Base-by-base conservation (phyloP, 2,113 vertebrate species). In the Oxyura jamaicensis region DNA sequence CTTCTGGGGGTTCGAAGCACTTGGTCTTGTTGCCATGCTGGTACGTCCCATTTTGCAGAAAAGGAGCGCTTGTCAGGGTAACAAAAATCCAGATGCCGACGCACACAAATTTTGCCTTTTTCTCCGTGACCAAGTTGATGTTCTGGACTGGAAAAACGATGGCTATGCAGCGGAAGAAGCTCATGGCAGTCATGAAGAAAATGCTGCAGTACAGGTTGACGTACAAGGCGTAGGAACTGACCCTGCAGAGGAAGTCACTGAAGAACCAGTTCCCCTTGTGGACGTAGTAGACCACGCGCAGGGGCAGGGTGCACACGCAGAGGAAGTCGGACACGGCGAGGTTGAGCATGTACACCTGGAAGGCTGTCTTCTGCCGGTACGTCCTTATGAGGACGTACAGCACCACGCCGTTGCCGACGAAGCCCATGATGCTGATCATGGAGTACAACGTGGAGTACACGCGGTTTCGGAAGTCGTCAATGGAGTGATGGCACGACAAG, bases 151-250 rank as follows among this genome's bases (percentile, higher is more conserved):
- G 99, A 83, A 98, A 99, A 41, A 99, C 99, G 4, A 99, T 99
- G 91, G 99, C 99, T 33, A 99, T 77, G 92, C 99, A 99, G 6
- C 99, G 98, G 5, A 99, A 99, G 96, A 99, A 97, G 42, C 99
- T 99, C 99, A 99, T 99, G 15, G 98, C 99, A 1, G 98, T 99
- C 99, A 99, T 99, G 96, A 99, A 99, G 63, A 99, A 99, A 77
- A 99, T 99, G 94, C 99, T 99, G 91, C 99, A 99, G 53, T 99
- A 99, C 84, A 99, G 98, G 97, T 99, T 99, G 39, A 99, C 99
- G 2, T 99, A 99, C 62, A 99, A 97, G 1, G 98, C 79, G 8
- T 99, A 99, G 7, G 99, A 99, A 42, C 98, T 98, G 89, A 99
- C 48, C 56, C 99, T 98, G 87, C 99, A 99, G 3, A 99, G 94